Evolutionary conservation across 2,797 vertebrate genomes (phyloP).

Genomic region (Heteromormyrus szaboi): DNA sequence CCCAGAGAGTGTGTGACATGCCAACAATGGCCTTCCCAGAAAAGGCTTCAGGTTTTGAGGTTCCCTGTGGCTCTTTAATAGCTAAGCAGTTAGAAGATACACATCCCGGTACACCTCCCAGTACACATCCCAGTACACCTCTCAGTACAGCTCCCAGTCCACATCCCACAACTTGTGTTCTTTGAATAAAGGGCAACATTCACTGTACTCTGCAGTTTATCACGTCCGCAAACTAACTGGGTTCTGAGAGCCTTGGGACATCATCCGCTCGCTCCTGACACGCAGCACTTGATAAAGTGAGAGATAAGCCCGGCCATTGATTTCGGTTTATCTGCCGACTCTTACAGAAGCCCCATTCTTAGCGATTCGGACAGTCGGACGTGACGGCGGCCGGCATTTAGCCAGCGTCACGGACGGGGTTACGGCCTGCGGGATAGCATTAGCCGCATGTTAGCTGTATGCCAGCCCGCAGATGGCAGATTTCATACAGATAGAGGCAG

Average conservation of each 20-base stretch:
- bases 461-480: constrained; percentile 67
- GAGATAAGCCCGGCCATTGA: not conserved
- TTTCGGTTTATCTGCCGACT: not conserved
- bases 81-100: not conserved
- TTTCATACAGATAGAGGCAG: constrained; percentile 60
- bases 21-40: not conserved
- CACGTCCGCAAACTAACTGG: not conserved
- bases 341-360: not conserved
- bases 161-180: not conserved
- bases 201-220: not conserved
- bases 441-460: constrained; percentile 62
- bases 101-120: not conserved
- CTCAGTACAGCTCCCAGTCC: not conserved
- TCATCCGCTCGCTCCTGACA: not conserved
- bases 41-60: constrained; percentile 52
- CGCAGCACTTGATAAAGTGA: not conserved
- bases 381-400: not conserved
- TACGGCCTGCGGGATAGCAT: constrained; percentile 53
- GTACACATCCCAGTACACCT: not conserved
- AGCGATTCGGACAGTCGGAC: not conserved
- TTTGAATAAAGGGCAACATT: not conserved
- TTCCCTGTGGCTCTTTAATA: constrained; percentile 36
- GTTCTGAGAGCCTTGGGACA: not conserved
- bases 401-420: not conserved
- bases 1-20: not conserved